Evolutionary conservation across 2,797 vertebrate genomes (phyloP).

Genomic region (Anguilla anguilla): DNA sequence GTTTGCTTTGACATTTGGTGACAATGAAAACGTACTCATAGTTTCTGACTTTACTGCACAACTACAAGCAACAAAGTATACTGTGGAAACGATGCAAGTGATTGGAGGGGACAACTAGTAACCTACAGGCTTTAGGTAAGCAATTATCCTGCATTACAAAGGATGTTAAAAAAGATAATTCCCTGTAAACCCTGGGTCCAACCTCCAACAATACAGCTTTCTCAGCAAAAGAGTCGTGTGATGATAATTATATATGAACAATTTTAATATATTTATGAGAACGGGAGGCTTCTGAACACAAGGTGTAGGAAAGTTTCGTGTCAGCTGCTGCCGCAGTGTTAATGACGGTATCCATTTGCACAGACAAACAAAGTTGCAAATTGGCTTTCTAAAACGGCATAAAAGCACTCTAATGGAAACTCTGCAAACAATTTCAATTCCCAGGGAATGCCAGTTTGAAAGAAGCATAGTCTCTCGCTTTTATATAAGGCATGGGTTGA

Average conservation of each 20-base stretch:
- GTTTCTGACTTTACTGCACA: background rate
- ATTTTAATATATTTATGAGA: background rate
- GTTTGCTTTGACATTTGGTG: background rate
- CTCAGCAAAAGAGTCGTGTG: background rate
- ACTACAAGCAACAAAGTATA: no score
- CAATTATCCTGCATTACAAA: no score
- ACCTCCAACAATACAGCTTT: no score
- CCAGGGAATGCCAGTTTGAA: background rate
- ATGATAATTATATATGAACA: background rate
- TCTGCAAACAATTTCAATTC: background rate
- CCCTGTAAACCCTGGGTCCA: no score
- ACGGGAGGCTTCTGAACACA: background rate
- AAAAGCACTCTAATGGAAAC: background rate
- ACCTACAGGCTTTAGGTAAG: background rate
- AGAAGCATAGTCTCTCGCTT: background rate
- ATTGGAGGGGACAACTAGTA: background rate
- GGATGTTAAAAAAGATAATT: no score
- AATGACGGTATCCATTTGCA: background rate
- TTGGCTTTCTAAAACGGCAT: background rate
- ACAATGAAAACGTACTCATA: background rate
- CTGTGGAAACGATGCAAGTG: background rate
- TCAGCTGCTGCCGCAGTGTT: background rate
- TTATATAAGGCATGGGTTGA: background rate
- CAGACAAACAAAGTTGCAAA: background rate
- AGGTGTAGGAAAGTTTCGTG: background rate